Base-by-base conservation (phyloP, 1,140 invertebrate genomes). In the Thaumetopoea pityocampa region DNA sequence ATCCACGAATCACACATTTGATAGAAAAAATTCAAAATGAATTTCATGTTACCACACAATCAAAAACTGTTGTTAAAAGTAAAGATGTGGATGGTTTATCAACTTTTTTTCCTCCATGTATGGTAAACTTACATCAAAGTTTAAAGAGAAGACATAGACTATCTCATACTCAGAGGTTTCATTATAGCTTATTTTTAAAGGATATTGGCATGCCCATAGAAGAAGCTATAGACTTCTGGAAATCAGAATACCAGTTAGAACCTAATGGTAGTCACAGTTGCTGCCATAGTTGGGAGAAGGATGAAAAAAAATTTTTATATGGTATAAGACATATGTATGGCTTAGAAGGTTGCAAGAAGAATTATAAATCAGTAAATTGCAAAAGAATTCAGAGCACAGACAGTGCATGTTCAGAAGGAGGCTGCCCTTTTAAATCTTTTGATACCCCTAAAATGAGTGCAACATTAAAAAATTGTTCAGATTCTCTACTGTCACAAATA, bases 281-380 rank as follows among this genome's bases (percentile, higher is more conserved):
- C 53, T 74, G 68, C 16, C 91, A 92, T 44, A 83, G 74, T 42
- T 92, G 91, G 92, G 83, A 88, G 42, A 86, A 86, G 28, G 87
- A 89, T 73, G 86, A 88, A 33, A 87, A 84, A 22, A 89, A 90
- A 60, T 92, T 90, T 72, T 61, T 89, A 2, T 92, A 93, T 73
- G 90, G 90, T 34, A 92, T 92, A 41, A 83, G 90, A 41, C 92
- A 93, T 67, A 76, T 92, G 62, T 93, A 92, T 83, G 91, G 91
- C 1, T 74, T 92, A 20, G 91, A 92, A 81, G 91, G 92, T n/a
- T 72, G 84, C 3, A 77, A 84, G 43, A 90, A 83, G 56, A 87
- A 87, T 62, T 92, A 92, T 42, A 72, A 66, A 20, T 87, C 87
- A 12, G 87, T 87, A 33, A 81, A 61, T 43, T 92, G 91, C 57